These are phyloP conservation scores for Stomorhina lunata DNA, from an alignment of 2,888 invertebrate species.

Conservation along the genomic window DNA sequence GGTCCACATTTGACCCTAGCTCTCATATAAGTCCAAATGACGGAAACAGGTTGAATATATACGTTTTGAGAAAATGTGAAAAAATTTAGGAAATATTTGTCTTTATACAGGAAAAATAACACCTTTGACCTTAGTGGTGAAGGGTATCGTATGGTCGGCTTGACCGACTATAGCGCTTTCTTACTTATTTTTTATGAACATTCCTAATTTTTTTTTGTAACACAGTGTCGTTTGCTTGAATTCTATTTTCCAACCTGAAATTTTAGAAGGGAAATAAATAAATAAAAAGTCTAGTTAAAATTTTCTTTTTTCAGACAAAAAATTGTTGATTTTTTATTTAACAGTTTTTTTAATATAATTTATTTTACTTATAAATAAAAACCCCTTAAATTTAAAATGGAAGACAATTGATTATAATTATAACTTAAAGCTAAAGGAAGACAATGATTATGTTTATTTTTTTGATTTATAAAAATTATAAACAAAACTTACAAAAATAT, in stretches of 20 bases:
- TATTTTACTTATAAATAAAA: constrained; percentile 67
- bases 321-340: constrained; percentile 21
- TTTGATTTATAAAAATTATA: not conserved
- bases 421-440: constrained; percentile 72
- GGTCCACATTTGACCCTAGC: no score
- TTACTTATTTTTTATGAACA: no score
- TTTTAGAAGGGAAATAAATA: constrained; percentile 13
- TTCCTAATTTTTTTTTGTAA: no score
- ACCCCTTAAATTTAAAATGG: constrained; percentile 71
- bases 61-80: no score
- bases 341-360: constrained; percentile 38
- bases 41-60: no score
- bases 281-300: constrained; percentile 9
- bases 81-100: no score
- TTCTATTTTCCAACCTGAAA: not conserved
- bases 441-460: constrained; percentile 72
- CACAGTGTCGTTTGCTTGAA: no score
- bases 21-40: no score
- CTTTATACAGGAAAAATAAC: no score
- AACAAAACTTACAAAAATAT: constrained; percentile 47
- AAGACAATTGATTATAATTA: constrained; percentile 73
- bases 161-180: no score
- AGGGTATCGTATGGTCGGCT: no score
- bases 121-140: no score
- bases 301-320: constrained; percentile 32